Base-by-base conservation (phyloP, 2,113 vertebrate genomes). In the Oriolus oriolus region DNA sequence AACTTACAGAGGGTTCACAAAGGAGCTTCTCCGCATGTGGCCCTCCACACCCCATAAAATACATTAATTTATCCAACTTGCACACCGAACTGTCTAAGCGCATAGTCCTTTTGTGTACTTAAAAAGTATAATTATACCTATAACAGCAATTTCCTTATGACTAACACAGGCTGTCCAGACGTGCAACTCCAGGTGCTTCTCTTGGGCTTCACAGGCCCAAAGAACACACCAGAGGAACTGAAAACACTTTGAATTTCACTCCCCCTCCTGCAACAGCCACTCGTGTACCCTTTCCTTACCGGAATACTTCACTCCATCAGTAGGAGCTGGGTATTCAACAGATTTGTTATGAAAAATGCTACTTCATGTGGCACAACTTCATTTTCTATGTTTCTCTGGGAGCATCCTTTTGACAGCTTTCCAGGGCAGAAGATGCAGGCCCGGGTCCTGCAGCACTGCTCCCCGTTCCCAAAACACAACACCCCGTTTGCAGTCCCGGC, bases 331-430 rank as follows among this genome's bases (percentile, higher is more conserved):
- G 39, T 59, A 16, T 42, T 90, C 31, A 45, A 80, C 0, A 3
- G 10, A 27, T 75, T 83, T 45, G 11, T 49, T 42, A 71, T 2
- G 4, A 7, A 19, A 79, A 86, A 66, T 0, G 4, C 27, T 47
- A 8, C 16, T 71, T 50, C 31, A 12, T 2, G 7, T 12, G 20
- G 44, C 3, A 27, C 23, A 3, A 23, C 2, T 1, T 0, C 0
- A 9, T 4, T 31, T 5, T 5, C 66, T 6, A 9, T 5, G 8
- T 37, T 90, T 35, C 28, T 47, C 6, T 7, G 24, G 18, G 9
- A 41, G 44, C 10, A 1, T 27, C 10, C 21, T 20, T 83, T 20
- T 26, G 57, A 22, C 39, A n/a, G 44, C 30, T 44, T 87, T n/a
- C 47, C 22, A 35, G 20, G 37, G 33, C 44, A 45, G 42, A 59